phyloP scores from a whole-genome alignment of 2,113 vertebrate genomes.

The Oncorhynchus kisutch region DNA sequence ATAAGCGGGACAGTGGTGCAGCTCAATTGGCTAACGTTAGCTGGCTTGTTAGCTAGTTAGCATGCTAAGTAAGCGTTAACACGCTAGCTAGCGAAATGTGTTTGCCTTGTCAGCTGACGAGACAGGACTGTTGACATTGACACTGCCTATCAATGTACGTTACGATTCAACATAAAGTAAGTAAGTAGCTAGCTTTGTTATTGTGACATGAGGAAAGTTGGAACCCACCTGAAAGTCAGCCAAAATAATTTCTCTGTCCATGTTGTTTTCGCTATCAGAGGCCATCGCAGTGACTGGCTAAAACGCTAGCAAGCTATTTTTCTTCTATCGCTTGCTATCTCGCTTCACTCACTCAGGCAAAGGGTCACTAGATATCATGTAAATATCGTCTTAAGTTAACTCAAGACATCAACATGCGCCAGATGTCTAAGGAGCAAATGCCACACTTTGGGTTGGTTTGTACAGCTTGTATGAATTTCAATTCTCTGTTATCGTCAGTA shows the following conservation, averaged over 20 bases:
- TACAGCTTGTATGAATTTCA: slow-evolving; percentile 19
- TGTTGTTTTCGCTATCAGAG: slow-evolving; percentile 84
- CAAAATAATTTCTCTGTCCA: slow-evolving; percentile 97
- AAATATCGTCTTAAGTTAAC: slow-evolving; percentile 26
- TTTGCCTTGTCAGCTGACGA: background rate
- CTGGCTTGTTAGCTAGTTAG: slow-evolving; percentile 34
- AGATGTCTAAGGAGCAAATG: slow-evolving; percentile 23
- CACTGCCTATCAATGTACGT: too few relatives aligned
- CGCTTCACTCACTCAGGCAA: slow-evolving; percentile 55
- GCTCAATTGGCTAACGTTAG: too few relatives aligned
- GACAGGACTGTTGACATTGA: background rate
- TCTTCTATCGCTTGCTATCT: slow-evolving; percentile 54
- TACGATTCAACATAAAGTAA: background rate
- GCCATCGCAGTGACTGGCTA: slow-evolving; percentile 84
- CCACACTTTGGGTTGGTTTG: slow-evolving; percentile 21
- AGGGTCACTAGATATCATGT: slow-evolving; percentile 36
- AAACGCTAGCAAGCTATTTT: slow-evolving; percentile 59
- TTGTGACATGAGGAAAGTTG: background rate
- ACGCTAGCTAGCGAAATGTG: background rate
- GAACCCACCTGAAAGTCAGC: slow-evolving; percentile 95
- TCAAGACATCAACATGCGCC: slow-evolving; percentile 19
- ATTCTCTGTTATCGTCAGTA: slow-evolving; percentile 40
- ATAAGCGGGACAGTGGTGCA: too few relatives aligned
- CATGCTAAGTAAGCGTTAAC: background rate
- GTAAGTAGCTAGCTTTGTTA: background rate